phyloP scores from a whole-genome alignment of 2,113 vertebrate species.

The Heterochromis multidens region DNA sequence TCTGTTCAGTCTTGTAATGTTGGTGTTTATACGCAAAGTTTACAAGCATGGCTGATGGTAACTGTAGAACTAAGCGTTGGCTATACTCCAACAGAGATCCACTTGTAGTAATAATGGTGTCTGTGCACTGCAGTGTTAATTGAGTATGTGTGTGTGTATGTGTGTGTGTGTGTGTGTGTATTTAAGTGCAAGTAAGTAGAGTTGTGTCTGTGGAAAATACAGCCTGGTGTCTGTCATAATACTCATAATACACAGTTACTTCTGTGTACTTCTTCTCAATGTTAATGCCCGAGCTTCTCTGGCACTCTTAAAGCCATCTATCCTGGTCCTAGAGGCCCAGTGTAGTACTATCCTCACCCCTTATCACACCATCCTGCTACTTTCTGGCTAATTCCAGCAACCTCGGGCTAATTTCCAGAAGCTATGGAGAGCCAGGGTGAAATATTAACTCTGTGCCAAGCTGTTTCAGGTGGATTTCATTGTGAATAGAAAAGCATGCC shows the following conservation, averaged over 20 bases:
- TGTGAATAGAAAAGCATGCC: slow-evolving; percentile 1
- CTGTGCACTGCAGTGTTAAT: not conserved
- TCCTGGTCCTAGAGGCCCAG: not conserved
- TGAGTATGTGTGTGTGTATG: too few species aligned
- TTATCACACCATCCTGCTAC: not conserved
- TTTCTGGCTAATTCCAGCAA: slow-evolving; percentile 26
- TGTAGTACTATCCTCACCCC: not conserved
- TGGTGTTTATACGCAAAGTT: not conserved
- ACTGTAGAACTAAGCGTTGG: not conserved
- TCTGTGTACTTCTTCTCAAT: not conserved
- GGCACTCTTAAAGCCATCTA: slow-evolving; percentile 22
- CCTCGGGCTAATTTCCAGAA: slow-evolving; percentile 41
- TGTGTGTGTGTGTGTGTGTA: not conserved
- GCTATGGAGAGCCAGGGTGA: slow-evolving; percentile 14
- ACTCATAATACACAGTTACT: not conserved
- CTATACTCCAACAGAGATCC: not conserved
- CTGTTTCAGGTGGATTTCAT: slow-evolving; percentile 4
- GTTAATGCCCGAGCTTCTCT: not conserved
- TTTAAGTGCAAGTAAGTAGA: not conserved
- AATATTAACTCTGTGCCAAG: slow-evolving; percentile 51
- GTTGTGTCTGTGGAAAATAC: not conserved
- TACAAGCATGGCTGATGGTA: not conserved
- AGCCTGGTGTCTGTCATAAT: not conserved
- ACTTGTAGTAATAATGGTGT: not conserved
- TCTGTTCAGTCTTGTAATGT: not conserved